A percentile compares a stretch with the other conserved stretches of the same genome.
These are phyloP conservation scores for Oryctes rhinoceros DNA, from an alignment of 1,140 invertebrate species.

Conservation along the genomic window DNA sequence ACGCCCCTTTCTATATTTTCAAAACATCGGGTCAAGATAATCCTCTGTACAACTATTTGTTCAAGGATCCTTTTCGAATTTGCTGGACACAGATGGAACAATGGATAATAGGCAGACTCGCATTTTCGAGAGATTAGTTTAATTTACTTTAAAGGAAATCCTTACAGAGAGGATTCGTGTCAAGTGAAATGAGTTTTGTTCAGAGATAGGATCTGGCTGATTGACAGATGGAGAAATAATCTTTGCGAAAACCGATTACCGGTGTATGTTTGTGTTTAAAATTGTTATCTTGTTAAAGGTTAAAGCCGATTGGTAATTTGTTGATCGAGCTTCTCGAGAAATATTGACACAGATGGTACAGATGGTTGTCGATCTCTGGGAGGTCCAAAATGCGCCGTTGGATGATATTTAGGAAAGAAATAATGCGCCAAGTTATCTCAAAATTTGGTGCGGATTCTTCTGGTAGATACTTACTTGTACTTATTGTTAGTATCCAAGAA, in stretches of 20 bases:
- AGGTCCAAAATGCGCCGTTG: neutral
- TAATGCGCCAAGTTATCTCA: too few species aligned
- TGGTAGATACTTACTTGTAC: too few species aligned
- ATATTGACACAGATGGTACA: neutral
- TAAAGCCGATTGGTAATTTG: neutral
- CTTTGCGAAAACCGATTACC: neutral
- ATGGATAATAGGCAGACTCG: neutral
- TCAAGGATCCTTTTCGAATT: neutral
- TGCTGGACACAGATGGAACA: neutral
- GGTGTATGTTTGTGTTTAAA: neutral
- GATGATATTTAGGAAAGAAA: too few species aligned
- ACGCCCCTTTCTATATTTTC: neutral
- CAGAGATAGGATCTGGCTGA: neutral
- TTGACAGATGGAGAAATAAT: neutral
- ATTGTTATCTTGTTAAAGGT: constrained; percentile 8
- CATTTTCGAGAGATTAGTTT: neutral
- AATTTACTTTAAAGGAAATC: too few species aligned
- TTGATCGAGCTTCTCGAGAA: neutral
- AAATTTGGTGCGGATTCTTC: too few species aligned
- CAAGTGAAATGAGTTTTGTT: neutral
- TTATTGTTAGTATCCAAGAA: too few species aligned
- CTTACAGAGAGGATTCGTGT: neutral
- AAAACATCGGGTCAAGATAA: neutral
- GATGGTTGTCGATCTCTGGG: neutral
- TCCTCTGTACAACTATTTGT: neutral